These are phyloP conservation scores for Blennius ocellaris DNA, from an alignment of 2,113 vertebrate genomes.

Conservation along the genomic window DNA sequence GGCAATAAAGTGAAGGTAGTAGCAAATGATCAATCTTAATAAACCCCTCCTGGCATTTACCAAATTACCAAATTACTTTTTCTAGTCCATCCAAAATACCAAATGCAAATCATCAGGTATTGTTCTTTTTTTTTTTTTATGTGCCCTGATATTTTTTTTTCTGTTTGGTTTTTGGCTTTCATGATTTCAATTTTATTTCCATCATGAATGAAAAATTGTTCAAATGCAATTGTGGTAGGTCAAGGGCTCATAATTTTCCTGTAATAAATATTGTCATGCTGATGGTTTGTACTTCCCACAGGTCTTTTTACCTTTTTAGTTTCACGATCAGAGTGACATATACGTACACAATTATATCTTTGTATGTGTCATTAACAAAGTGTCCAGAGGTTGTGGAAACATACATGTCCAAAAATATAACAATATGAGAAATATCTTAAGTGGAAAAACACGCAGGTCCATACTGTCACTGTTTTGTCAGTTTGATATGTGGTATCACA, in stretches of 20 bases:
- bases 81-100: constrained; percentile 59
- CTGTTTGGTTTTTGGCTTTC: constrained; percentile 20
- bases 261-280: constrained; percentile 61
- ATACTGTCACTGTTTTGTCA: constrained; percentile 75
- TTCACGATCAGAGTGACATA: constrained; percentile 56
- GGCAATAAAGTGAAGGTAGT: constrained; percentile 74
- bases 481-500: constrained; percentile 79
- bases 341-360: constrained; percentile 69
- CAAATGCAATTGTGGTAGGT: constrained; percentile 72
- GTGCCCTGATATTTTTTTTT: constrained; percentile 54
- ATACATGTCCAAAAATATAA: constrained; percentile 72
- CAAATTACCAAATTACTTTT: constrained; percentile 33
- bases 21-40: constrained; percentile 55
- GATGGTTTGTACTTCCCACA: constrained; percentile 69
- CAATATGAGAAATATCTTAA: constrained; percentile 70
- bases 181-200: constrained; percentile 6
- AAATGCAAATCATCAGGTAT: constrained; percentile 71
- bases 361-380: constrained; percentile 73
- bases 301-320: constrained; percentile 62
- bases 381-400: constrained; percentile 66
- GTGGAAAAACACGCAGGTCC: constrained; percentile 64
- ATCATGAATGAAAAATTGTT: constrained; percentile 63
- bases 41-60: constrained; percentile 54
- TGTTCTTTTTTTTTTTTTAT: constrained; percentile 43
- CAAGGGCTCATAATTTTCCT: constrained; percentile 82